These are phyloP conservation scores for Chamaetylas fuelleborni DNA, from an alignment of 2,113 vertebrate species.

Conservation along the genomic window DNA sequence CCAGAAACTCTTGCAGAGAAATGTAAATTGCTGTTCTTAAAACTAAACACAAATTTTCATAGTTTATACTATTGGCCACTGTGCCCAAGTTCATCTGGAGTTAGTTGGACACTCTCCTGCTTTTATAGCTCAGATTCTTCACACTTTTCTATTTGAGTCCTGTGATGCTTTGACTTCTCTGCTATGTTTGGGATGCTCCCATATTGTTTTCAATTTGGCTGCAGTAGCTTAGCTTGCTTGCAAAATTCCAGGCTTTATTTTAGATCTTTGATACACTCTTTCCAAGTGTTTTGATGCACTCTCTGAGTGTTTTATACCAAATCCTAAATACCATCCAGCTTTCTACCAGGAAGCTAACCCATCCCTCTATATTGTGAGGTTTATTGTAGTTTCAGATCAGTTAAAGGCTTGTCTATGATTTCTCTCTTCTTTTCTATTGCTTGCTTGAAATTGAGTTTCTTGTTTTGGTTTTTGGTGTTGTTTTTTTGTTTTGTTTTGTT, in stretches of 20 bases:
- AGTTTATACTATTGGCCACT: rapidly evolving
- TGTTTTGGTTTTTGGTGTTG: too few species aligned
- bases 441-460: neutral
- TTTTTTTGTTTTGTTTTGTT: too few species aligned
- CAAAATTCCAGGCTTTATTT: neutral
- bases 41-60: neutral
- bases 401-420: neutral
- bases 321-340: neutral
- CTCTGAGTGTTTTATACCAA: neutral
- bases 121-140: neutral
- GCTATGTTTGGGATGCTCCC: neutral
- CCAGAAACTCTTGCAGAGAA: neutral
- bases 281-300: neutral
- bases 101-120: neutral
- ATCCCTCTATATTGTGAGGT: neutral
- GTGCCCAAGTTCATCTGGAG: neutral
- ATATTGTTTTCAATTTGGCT: constrained; percentile 5
- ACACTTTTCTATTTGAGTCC: neutral
- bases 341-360: neutral
- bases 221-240: neutral
- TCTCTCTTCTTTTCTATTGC: neutral
- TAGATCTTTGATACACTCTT: neutral
- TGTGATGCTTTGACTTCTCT: neutral
- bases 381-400: neutral
- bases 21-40: neutral